These are phyloP conservation scores for Papilio dardanus DNA, from an alignment of 1,140 invertebrate species.

Conservation along the genomic window DNA sequence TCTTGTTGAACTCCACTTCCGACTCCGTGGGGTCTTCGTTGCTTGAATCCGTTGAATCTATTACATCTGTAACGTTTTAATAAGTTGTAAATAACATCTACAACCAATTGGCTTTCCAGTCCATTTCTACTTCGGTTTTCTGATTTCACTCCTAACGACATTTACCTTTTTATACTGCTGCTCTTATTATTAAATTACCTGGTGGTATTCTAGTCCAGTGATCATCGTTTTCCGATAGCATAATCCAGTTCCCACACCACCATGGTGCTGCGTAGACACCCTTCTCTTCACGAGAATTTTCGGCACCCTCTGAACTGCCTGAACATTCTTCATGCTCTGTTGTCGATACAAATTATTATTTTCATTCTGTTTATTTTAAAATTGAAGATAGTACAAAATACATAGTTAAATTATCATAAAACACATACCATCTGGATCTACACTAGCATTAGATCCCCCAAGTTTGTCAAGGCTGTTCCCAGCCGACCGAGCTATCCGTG, in stretches of 20 bases:
- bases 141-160: too few relatives aligned
- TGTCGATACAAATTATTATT: background rate
- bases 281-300: constrained; percentile 64
- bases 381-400: too few relatives aligned
- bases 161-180: background rate
- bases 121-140: background rate
- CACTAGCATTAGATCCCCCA: constrained; percentile 85
- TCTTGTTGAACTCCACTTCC: constrained; percentile 92
- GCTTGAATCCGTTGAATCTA: constrained; percentile 51
- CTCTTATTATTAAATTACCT: constrained; percentile 48
- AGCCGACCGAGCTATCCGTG: constrained; percentile 86
- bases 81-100: too few relatives aligned
- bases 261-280: constrained; percentile 75
- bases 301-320: constrained; percentile 72
- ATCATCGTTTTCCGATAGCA: constrained; percentile 70
- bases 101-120: too few relatives aligned
- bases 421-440: constrained; percentile 82
- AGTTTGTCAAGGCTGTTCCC: constrained; percentile 89
- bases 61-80: constrained; percentile 49
- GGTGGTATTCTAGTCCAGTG: constrained; percentile 59
- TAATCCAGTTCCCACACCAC: constrained; percentile 79
- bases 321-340: constrained; percentile 75
- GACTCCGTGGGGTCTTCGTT: constrained; percentile 91
- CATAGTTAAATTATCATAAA: background rate
- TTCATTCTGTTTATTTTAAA: too few relatives aligned